Base-by-base conservation (phyloP, 2,797 vertebrate species). In the Cuculus canorus region DNA sequence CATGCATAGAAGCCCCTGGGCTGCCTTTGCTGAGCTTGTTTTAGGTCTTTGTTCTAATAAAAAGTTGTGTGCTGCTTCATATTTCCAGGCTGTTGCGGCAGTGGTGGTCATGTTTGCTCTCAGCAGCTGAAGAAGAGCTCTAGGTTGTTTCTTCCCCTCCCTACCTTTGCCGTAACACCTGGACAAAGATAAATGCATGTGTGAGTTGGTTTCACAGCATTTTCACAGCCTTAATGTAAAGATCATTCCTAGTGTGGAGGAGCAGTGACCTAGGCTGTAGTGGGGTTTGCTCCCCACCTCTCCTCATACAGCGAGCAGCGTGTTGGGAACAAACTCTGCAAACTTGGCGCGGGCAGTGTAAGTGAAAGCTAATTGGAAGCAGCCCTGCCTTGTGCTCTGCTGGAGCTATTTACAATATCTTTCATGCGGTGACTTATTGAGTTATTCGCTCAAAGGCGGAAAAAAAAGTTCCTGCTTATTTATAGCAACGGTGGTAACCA, bases 301-400 rank as follows among this genome's bases (percentile, higher is more conserved):
- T 95, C 71, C 35, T 56, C 82, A 94, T 83, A 70, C 63, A 82
- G 85, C 3, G 4, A 84, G 90, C 35, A 8, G 91, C 5, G 15
- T 39, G 17, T 93, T 87, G 90, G 94, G 90, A 94, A n/a, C 90
- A 94, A 88, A 73, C 88, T 94, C 93, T 50, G 80, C 89, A 86
- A 87, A 97, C 94, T 97, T 97, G 97, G 97, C 90, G 11, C 92
- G 88, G 88, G 86, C 88, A 95, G 91, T 0, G 1, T 93, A 94
- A 97, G 96, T 91, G 97, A 97, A 95, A 95, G 94, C 94, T 97
- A 94, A 96, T 96, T 97, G 97, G 96, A 97, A 96, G 96, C 96
- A 93, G 95, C 96, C 94, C 93, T 88, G 93, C 92, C 93, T 92
- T 96, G 89, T 80, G 89, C 94, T 96, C 95, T 53, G 89, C 75